Evolutionary conservation across 1,140 invertebrate species (phyloP).

Genomic region (Drosophila parvula): DNA sequence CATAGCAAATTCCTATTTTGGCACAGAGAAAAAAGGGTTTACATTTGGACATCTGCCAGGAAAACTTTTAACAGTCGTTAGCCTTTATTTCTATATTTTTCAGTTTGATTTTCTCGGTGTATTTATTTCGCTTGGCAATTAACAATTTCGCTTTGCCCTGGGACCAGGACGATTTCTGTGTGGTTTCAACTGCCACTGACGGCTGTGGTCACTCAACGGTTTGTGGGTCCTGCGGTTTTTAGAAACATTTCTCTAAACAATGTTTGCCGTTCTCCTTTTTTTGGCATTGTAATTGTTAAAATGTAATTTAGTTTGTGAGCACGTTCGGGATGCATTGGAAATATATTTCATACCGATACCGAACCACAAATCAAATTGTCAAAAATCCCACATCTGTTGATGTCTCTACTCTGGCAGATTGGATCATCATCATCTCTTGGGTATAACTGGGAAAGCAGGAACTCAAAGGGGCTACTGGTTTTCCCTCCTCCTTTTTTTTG

Average conservation of each 20-base stretch:
- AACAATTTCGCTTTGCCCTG: conserved; percentile 45
- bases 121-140: conserved; percentile 30
- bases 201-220: conserved; percentile 42
- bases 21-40: neutral
- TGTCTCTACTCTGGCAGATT: conserved; percentile 62
- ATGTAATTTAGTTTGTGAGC: conserved; percentile 40
- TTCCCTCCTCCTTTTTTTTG: neutral
- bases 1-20: conserved; percentile 4
- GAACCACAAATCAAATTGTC: conserved; percentile 77
- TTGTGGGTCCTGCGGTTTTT: conserved; percentile 43
- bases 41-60: too few species aligned
- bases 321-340: conserved; percentile 6
- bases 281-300: conserved; percentile 43
- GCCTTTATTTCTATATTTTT: neutral
- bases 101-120: neutral
- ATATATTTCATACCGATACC: conserved; percentile 19
- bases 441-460: conserved; percentile 57
- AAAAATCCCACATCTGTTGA: conserved; percentile 71
- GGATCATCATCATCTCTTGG: conserved; percentile 27
- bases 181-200: conserved; percentile 68
- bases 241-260: conserved; percentile 57
- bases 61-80: too few species aligned
- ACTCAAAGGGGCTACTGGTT: conserved; percentile 54
- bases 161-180: conserved; percentile 35
- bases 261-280: conserved; percentile 28